These are phyloP conservation scores for Oscheius onirici DNA, from an alignment of 2,888 invertebrate species.

Conservation along the genomic window DNA sequence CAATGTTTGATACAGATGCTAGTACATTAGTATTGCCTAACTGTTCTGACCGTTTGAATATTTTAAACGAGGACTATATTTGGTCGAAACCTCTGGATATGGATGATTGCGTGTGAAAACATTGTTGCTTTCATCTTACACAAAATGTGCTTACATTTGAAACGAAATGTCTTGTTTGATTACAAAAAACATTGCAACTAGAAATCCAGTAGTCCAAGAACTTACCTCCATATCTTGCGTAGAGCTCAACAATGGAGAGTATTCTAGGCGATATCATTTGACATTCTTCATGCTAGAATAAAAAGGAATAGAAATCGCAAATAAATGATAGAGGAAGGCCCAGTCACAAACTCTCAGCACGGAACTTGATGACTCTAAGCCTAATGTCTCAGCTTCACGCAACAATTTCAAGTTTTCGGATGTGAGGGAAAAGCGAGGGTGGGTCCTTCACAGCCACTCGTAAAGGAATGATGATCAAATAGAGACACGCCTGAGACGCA, in stretches of 20 bases:
- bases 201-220: not conserved
- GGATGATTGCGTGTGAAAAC: too few species aligned
- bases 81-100: too few species aligned
- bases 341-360: not conserved
- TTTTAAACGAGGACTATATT: too few species aligned
- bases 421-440: not conserved
- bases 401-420: not conserved
- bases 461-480: slow-evolving; percentile 1
- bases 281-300: slow-evolving; percentile 11
- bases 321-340: not conserved
- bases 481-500: slow-evolving; percentile 3
- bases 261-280: slow-evolving; percentile 30
- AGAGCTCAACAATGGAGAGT: slow-evolving; percentile 22
- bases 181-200: too few species aligned
- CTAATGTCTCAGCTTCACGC: slow-evolving; percentile 19
- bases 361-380: not conserved
- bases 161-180: too few species aligned
- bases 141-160: too few species aligned
- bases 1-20: too few species aligned
- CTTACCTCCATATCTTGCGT: slow-evolving; percentile 32
- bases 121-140: too few species aligned
- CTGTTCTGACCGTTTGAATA: too few species aligned
- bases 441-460: not conserved
- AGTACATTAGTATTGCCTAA: too few species aligned
- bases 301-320: not conserved